Base-by-base conservation (phyloP, 2,888 invertebrate genomes). In the Ypsolopha scabrella region DNA sequence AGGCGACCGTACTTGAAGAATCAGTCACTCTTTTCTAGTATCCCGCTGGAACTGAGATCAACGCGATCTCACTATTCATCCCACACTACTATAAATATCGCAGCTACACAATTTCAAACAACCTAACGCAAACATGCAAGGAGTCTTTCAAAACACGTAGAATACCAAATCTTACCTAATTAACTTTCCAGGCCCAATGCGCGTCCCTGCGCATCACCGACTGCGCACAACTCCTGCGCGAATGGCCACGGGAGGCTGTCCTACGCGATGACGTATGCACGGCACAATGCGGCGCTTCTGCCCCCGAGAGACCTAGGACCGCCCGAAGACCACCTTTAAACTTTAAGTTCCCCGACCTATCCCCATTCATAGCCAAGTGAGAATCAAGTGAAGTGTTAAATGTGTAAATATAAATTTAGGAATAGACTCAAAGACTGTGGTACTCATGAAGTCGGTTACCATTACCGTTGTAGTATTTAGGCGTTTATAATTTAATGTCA, bases 151-250 rank as follows among this genome's bases (percentile, higher is more conserved):
- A 39, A 39, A 2, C 39, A 39, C 39, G n/a, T 39, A 6, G 10
- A n/a, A n/a, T 24, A 24, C 24, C 24, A n/a, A 39, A 39, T n/a
- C 37, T 24, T 51, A 37, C 46, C n/a, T 35, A 9, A 36, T 45
- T 41, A 14, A 38, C 6, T 56, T 81, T 81, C 35, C 82, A 96
- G 96, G 92, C 94, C 0, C 94, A 94, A 71, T 96, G 96, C 66
- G 95, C 95, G 2, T 96, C 96, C 0, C 82, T 96, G 7, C 90
- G 95, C 60, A 93, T 96, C 55, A 94, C 94, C 0, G 95, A 96
- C 80, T 96, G 96, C 75, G 90, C 91, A 11, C 93, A 94, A 63
- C 87, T 96, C 37, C 86, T 94, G 50, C 90, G 93, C 54, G 94
- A 95, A 75, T 95, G 94, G 88, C 92, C 94, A 51, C 90, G 92